Base-by-base conservation (phyloP, 2,888 invertebrate species). In the Acanthosepion esculentum region DNA sequence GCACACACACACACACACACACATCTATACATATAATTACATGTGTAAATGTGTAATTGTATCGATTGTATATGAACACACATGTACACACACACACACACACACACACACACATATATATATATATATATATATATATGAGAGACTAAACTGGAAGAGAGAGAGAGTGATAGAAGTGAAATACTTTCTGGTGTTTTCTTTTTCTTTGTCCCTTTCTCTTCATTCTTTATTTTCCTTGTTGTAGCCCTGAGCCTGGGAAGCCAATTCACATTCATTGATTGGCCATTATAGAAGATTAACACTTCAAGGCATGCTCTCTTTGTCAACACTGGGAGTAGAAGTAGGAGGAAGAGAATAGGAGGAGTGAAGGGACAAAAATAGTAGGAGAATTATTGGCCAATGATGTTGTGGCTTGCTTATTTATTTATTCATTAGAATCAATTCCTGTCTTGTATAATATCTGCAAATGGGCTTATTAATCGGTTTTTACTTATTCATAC, bases 351-450 rank as follows among this genome's bases (percentile, higher is more conserved):
- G 15, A n/a, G n/a, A 78, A 78, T 10, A 18, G 15, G 23, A 59
- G 23, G 59, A 59, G 23, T 3, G 59, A 23, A 5, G 23, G 2
- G 4, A 33, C 78, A 78, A 78, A 78, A n/a, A 78, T n/a, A 78
- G 78, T 78, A 18, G 78, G n/a, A 78, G 78, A n/a, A 78, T 78
- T 78, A 78, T 78, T 78, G 78, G n/a, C 78, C 78, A 78, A 78
- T 78, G n/a, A 78, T n/a, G n/a, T 78, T 78, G 78, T 78, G 78
- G n/a, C 78, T n/a, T 41, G 41, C 41, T 41, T 78, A 29, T 78
- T 78, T 78, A 78, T 78, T 78, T 78, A 78, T 78, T 78, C n/a
- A 78, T 78, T n/a, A 78, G 78, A 78, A 78, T 78, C 78, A 78
- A 78, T 78, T n/a, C 78, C n/a, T n/a, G 78, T n/a, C n/a, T 33